Conservation (phyloP, 2,797 vertebrate genomes). For the Dermochelys coriacea region DNA sequence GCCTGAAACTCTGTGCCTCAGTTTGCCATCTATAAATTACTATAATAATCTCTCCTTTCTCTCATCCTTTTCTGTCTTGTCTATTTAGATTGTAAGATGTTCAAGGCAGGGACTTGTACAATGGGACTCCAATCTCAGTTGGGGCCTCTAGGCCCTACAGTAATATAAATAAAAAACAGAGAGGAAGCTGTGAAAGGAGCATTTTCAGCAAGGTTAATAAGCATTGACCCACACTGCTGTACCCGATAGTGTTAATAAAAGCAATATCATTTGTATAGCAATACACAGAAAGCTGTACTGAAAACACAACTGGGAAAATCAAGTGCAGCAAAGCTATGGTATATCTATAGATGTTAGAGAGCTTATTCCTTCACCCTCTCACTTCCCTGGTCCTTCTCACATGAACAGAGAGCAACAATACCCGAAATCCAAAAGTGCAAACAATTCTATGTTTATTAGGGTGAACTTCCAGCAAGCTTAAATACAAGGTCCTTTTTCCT, state of each 20-base stretch:
- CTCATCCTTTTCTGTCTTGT: not conserved
- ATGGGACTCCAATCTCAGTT: not conserved
- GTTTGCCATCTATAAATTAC: not conserved
- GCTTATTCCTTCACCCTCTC: no score
- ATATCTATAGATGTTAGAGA: not conserved
- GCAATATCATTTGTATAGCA: not conserved
- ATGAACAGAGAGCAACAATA: no score
- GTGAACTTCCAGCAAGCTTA: no score
- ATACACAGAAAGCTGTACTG: not conserved
- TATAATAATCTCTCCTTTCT: not conserved
- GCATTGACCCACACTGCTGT: no score
- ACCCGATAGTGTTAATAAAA: not conserved
- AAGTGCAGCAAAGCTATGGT: not conserved
- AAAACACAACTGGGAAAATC: not conserved
- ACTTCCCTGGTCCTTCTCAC: no score
- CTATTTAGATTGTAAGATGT: not conserved
- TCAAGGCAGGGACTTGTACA: not conserved
- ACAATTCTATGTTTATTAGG: no score
- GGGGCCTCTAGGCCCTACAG: no score
- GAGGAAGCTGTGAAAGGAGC: not conserved
- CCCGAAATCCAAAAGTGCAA: no score
- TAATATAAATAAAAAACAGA: fast-evolving
- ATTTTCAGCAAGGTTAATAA: not conserved
- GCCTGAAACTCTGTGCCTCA: not conserved
- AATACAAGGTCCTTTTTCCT: no score